phyloP scores from a whole-genome alignment of 2,888 invertebrate genomes.

The Hypomecis atomaria region DNA sequence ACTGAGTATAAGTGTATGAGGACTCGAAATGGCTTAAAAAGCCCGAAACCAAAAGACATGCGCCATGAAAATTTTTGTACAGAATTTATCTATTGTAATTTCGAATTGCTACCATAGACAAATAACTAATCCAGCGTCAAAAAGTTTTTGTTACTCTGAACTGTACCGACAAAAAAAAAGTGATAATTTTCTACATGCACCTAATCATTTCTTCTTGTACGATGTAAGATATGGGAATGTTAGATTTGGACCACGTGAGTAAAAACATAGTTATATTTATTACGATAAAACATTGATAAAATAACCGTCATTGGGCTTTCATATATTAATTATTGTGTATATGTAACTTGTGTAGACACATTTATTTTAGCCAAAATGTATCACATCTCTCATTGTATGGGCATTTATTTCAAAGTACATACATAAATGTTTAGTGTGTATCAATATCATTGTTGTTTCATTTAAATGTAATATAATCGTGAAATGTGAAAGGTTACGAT shows the following conservation, averaged over 20 bases:
- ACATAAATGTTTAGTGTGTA: constrained; percentile 47
- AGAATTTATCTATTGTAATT: no score
- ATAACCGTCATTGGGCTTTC: constrained; percentile 51
- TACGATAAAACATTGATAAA: constrained; percentile 52
- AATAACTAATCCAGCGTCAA: no score
- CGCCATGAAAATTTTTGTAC: no score
- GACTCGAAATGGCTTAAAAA: no score
- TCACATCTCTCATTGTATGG: constrained; percentile 52
- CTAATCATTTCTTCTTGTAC: constrained; percentile 22
- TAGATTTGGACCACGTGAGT: constrained; percentile 45
- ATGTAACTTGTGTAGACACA: constrained; percentile 41
- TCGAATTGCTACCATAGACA: no score
- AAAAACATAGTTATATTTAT: constrained; percentile 47
- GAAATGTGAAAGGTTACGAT: constrained; percentile 13
- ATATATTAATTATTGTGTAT: constrained; percentile 55
- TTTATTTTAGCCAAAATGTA: constrained; percentile 39
- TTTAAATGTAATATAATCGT: constrained; percentile 29
- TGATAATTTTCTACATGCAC: neutral
- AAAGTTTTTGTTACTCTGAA: constrained; percentile 20
- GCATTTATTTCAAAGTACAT: constrained; percentile 63
- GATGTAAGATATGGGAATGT: constrained; percentile 41
- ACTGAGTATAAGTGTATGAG: no score
- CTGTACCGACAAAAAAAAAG: neutral
- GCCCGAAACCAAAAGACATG: no score
- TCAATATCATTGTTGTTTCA: constrained; percentile 45